Percentiles rank a stretch among this genome's conserved stretches.
Conservation (phyloP, 2,888 invertebrate species). For the Eupelmus urozonus region DNA sequence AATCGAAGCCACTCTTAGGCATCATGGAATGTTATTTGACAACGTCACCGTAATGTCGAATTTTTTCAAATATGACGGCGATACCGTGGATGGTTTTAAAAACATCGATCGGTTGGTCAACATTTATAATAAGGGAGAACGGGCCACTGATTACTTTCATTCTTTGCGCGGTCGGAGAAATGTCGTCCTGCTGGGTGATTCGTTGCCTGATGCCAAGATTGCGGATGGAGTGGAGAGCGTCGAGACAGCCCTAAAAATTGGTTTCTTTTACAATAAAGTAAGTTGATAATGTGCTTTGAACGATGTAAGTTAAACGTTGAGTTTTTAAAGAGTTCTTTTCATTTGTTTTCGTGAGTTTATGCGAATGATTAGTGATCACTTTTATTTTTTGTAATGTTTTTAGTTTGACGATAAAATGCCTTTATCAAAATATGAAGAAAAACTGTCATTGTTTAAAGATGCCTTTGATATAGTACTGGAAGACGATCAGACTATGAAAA, state of each 20-base stretch:
- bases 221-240: conserved; percentile 89
- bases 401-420: too few relatives aligned
- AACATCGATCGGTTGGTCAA: conserved; percentile 88
- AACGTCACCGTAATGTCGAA: conserved; percentile 93
- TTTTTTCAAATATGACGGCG: conserved; percentile 85
- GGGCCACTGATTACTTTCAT: conserved; percentile 89
- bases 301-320: too few relatives aligned
- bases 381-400: too few relatives aligned
- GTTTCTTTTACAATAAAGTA: conserved; percentile 89
- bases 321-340: too few relatives aligned
- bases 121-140: conserved; percentile 95
- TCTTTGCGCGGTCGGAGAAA: conserved; percentile 84
- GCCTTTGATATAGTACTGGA: conserved; percentile 94
- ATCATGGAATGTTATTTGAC: conserved; percentile 82
- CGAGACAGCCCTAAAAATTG: conserved; percentile 90
- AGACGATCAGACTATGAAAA: conserved; percentile 91
- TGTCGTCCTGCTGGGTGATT: conserved; percentile 94
- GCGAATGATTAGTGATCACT: too few relatives aligned
- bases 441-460: conserved; percentile 77
- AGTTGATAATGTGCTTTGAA: conserved; percentile 76
- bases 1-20: conserved; percentile 87
- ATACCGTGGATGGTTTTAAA: conserved; percentile 80
- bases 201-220: conserved; percentile 95
- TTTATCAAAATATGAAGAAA: too few relatives aligned
- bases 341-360: too few relatives aligned